Conservation (phyloP, 2,888 invertebrate genomes). For the Drosophila planitibia region DNA sequence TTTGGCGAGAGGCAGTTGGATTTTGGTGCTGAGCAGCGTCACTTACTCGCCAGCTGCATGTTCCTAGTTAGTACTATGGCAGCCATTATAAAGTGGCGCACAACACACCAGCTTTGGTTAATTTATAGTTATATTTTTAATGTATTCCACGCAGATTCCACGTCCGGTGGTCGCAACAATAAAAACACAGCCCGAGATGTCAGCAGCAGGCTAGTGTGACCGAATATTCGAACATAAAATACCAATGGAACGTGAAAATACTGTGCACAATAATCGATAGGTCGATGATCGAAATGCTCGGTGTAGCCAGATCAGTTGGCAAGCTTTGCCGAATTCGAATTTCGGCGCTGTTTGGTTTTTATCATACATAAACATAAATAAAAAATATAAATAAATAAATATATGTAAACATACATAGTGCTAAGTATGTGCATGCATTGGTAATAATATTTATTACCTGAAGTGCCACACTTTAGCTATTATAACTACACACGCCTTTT, state of each 20-base stretch:
- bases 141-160: slow-evolving; percentile 48
- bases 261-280: background rate
- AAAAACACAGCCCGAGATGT: slow-evolving; percentile 53
- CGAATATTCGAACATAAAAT: slow-evolving; percentile 7
- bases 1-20: slow-evolving; percentile 13
- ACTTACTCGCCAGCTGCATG: slow-evolving; percentile 84
- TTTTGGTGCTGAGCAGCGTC: background rate
- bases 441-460: background rate
- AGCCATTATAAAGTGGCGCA: slow-evolving; percentile 74
- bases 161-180: slow-evolving; percentile 49
- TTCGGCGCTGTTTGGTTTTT: background rate
- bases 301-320: slow-evolving; percentile 6
- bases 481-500: background rate
- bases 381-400: background rate
- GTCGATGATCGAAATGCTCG: background rate
- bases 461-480: background rate
- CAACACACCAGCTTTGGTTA: slow-evolving; percentile 25
- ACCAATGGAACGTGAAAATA: background rate
- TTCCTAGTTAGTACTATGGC: slow-evolving; percentile 83
- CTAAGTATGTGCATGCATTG: background rate
- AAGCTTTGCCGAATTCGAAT: slow-evolving; percentile 9
- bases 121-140: slow-evolving; percentile 25
- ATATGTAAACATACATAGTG: background rate
- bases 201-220: slow-evolving; percentile 39
- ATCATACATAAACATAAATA: background rate